Percentiles rank a stretch among this genome's conserved stretches.
phyloP scores from a whole-genome alignment of 2,888 invertebrate genomes.

The Hydroisotoma schaefferi region DNA sequence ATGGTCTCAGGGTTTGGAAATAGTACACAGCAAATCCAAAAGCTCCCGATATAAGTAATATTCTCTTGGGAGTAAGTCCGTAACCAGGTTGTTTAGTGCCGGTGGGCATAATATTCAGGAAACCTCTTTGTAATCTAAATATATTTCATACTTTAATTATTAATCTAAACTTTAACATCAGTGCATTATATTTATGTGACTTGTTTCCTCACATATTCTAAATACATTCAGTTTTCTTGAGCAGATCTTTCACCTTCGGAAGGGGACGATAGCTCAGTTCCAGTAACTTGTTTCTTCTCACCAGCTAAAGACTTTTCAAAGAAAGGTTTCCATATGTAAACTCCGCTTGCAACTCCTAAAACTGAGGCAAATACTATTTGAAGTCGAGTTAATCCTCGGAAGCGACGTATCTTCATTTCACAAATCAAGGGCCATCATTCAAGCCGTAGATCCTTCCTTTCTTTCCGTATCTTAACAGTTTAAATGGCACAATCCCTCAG shows the following conservation, averaged over 20 bases:
- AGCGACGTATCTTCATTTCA: constrained; percentile 49
- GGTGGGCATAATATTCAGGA: background rate
- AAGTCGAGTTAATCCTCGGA: constrained; percentile 53
- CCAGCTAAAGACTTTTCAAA: constrained; percentile 49
- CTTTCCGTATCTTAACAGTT: no score
- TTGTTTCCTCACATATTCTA: no score
- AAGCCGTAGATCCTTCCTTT: no score
- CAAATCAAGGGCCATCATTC: background rate
- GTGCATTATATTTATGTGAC: no score
- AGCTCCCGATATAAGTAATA: background rate
- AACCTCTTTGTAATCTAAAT: no score
- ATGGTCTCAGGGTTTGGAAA: background rate
- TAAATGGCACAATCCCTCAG: no score
- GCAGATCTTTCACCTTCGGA: no score
- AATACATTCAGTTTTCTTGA: no score
- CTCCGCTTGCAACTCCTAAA: constrained; percentile 56
- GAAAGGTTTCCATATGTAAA: constrained; percentile 59
- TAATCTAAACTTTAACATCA: no score
- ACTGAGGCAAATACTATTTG: constrained; percentile 54
- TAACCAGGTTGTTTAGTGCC: background rate
- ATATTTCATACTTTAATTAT: no score
- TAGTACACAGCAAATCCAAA: background rate
- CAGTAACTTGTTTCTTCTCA: no score
- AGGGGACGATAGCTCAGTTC: no score
- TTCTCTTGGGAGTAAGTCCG: background rate